phyloP scores from a whole-genome alignment of 2,888 invertebrate genomes.

The Mylabris sibirica region DNA sequence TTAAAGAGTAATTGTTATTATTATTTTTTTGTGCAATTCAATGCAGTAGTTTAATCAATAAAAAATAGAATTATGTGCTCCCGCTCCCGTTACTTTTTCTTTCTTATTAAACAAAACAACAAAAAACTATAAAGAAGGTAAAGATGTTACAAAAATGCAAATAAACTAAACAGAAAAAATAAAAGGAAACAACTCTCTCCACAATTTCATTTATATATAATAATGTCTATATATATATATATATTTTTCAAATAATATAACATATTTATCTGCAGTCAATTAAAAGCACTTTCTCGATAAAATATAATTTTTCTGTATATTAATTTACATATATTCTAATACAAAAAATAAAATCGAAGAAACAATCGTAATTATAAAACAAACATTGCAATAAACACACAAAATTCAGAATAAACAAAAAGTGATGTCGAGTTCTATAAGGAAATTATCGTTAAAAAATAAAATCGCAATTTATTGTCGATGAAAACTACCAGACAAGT shows the following conservation, averaged over 20 bases:
- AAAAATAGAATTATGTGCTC: constrained; percentile 45
- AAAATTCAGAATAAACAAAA: constrained; percentile 8
- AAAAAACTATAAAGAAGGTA: constrained; percentile 30
- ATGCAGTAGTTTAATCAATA: constrained; percentile 39
- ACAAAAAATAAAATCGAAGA: background rate
- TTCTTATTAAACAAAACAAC: constrained; percentile 25
- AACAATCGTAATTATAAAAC: constrained; percentile 15
- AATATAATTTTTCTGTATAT: background rate
- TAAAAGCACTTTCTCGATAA: constrained; percentile 22
- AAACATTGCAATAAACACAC: constrained; percentile 21
- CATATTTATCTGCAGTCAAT: constrained; percentile 33
- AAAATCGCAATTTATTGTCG: background rate
- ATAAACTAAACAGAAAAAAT: constrained; percentile 1
- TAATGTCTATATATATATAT: constrained; percentile 25
- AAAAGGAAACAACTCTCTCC: constrained; percentile 3
- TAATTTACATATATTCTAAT: constrained; percentile 1
- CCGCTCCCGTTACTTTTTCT: constrained; percentile 42
- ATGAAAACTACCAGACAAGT: background rate
- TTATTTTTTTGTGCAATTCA: constrained; percentile 51
- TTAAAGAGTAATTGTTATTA: constrained; percentile 47
- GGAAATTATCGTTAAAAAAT: background rate
- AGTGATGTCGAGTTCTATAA: background rate
- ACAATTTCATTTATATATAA: constrained; percentile 16
- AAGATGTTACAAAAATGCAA: constrained; percentile 14
- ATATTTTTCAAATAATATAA: constrained; percentile 14